Conservation (phyloP, 2,113 vertebrate species). For the Petrocephalus zakoni region DNA sequence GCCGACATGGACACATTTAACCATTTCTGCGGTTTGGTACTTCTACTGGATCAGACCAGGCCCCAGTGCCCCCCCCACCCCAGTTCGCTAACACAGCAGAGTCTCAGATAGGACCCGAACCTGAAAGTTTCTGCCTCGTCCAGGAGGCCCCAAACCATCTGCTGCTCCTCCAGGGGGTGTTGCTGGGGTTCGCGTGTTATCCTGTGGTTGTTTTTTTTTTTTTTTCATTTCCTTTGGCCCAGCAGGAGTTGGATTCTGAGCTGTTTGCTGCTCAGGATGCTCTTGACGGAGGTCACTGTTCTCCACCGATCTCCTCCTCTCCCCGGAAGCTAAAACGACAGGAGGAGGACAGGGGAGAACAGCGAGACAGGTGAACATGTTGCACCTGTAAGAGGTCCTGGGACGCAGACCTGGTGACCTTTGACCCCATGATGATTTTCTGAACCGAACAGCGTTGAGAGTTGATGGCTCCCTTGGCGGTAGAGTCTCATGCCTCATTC, state of each 20-base stretch:
- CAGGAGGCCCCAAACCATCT: neutral
- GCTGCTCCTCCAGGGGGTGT: neutral
- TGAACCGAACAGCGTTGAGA: neutral
- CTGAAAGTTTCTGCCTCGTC: neutral
- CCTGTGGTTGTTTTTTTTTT: neutral
- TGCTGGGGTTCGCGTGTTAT: neutral
- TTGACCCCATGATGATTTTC: neutral
- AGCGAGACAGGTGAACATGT: neutral
- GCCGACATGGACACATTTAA: neutral
- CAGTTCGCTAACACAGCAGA: neutral
- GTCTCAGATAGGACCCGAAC: neutral
- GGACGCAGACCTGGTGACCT: neutral
- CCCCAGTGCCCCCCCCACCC: neutral
- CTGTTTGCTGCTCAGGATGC: neutral
- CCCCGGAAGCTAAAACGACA: neutral
- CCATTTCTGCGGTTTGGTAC: neutral
- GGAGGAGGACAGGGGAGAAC: neutral
- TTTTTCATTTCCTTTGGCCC: slow-evolving; percentile 6
- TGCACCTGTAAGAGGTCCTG: neutral
- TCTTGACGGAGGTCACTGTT: slow-evolving; percentile 18
- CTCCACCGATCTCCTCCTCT: neutral
- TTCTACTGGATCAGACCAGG: neutral
- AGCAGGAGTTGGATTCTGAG: neutral
- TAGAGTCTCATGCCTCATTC: neutral
- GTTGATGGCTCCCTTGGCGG: neutral